Conservation (phyloP, 2,113 vertebrate genomes). For the Pagrus major region DNA sequence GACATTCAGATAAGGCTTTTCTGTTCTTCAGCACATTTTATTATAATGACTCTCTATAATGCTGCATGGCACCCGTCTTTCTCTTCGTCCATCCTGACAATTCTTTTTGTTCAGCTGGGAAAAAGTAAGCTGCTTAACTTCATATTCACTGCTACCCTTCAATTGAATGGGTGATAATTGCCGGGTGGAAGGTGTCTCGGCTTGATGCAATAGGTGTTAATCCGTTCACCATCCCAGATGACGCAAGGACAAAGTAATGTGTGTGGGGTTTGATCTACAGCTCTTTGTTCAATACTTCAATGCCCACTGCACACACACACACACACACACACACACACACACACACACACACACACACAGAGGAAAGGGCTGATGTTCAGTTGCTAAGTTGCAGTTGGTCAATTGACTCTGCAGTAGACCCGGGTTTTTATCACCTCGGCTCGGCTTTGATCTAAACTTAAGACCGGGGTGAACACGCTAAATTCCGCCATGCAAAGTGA, state of each 20-base stretch:
- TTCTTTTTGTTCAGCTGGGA: slow-evolving; percentile 24
- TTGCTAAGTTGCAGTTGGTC: no score
- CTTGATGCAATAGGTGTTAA: slow-evolving; percentile 69
- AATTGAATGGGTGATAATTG: slow-evolving; percentile 53
- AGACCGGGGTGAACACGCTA: no score
- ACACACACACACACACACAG: not conserved
- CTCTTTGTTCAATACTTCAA: slow-evolving; percentile 51
- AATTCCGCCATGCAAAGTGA: no score
- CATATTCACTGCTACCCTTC: slow-evolving; percentile 27
- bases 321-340: not conserved
- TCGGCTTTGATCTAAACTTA: no score
- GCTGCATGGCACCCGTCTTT: not conserved
- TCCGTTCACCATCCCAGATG: slow-evolving; percentile 65
- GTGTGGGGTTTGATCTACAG: slow-evolving; percentile 40
- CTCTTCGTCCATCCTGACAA: not conserved
- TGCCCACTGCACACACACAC: not conserved
- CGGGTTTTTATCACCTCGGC: no score
- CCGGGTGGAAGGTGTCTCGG: slow-evolving; percentile 24
- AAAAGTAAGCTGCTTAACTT: slow-evolving; percentile 23
- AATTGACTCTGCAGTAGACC: no score
- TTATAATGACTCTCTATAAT: not conserved
- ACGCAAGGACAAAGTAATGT: slow-evolving; percentile 71
- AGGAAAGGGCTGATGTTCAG: not conserved
- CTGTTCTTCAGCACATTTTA: slow-evolving; percentile 7
- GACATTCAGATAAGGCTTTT: not conserved